Percentiles rank a stretch among this genome's conserved stretches.
phyloP scores from a whole-genome alignment of 2,113 vertebrate species.

The Rhinopithecus roxellana region DNA sequence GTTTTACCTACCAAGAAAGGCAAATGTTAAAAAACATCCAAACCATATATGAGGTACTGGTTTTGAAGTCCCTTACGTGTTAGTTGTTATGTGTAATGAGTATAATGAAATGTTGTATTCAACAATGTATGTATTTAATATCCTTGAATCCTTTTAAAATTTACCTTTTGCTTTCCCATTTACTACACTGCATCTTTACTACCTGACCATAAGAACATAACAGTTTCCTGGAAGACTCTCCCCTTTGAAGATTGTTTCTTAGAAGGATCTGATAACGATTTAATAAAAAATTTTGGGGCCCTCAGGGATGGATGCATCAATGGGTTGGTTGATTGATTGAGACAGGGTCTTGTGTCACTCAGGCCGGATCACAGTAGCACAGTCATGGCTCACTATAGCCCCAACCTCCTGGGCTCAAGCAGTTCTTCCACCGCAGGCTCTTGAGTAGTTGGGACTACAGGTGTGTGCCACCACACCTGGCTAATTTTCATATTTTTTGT shows the following conservation, averaged over 20 bases:
- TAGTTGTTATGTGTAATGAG: not conserved
- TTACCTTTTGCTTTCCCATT: not conserved
- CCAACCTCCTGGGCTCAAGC: no score
- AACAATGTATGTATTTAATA: not conserved
- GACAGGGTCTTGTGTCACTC: no score
- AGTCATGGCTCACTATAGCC: no score
- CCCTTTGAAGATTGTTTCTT: not conserved
- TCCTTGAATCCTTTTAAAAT: not conserved
- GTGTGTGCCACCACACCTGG: no score
- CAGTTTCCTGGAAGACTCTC: not conserved
- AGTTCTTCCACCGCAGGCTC: no score
- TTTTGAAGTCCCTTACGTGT: not conserved
- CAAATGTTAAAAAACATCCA: not conserved
- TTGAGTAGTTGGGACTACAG: not conserved
- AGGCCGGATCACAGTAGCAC: no score
- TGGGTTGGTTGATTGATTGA: no score
- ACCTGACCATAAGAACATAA: not conserved
- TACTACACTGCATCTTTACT: not conserved
- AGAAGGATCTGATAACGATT: not conserved
- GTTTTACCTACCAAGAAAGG: not conserved
- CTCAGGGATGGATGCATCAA: not conserved
- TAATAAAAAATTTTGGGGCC: not conserved
- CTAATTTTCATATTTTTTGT: not conserved
- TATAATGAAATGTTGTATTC: not conserved
- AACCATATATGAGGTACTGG: not conserved